These are phyloP conservation scores for Boulengerochromis microlepis DNA, from an alignment of 2,113 vertebrate genomes.

Conservation along the genomic window DNA sequence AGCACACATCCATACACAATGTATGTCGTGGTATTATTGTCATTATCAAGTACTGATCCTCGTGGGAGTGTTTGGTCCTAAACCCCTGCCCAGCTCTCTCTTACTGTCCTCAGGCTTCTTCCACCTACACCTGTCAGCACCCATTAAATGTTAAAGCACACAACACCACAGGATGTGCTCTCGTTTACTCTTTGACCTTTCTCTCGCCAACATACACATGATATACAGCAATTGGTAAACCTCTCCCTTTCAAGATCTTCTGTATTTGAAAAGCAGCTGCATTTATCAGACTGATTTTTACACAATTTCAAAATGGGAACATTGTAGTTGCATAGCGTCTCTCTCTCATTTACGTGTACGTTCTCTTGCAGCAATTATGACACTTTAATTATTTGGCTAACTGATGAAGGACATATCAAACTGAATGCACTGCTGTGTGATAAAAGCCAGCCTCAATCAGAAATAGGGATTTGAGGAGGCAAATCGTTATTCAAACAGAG, in stretches of 20 bases:
- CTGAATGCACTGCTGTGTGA: neutral
- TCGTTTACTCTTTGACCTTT: conserved; percentile 23
- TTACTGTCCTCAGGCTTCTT: neutral
- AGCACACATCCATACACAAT: neutral
- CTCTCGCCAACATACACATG: neutral
- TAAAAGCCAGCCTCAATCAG: neutral
- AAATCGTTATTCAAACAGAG: neutral
- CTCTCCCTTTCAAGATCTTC: neutral
- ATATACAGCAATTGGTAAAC: neutral
- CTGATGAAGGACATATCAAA: neutral
- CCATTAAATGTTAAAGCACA: neutral
- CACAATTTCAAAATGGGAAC: neutral
- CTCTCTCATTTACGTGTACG: neutral
- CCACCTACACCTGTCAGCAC: conserved; percentile 25
- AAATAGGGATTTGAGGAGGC: neutral
- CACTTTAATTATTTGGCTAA: neutral
- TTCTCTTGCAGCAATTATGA: neutral
- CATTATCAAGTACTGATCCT: neutral
- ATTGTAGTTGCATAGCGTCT: neutral
- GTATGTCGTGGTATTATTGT: neutral
- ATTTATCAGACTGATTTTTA: neutral
- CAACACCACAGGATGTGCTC: neutral
- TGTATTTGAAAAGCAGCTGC: neutral
- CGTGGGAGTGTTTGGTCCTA: conserved; percentile 8
- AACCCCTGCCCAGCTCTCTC: neutral